A percentile compares a stretch with the other conserved stretches of the same genome.
These are phyloP conservation scores for Cephalopholis sonnerati DNA, from an alignment of 2,113 vertebrate species.

Conservation along the genomic window DNA sequence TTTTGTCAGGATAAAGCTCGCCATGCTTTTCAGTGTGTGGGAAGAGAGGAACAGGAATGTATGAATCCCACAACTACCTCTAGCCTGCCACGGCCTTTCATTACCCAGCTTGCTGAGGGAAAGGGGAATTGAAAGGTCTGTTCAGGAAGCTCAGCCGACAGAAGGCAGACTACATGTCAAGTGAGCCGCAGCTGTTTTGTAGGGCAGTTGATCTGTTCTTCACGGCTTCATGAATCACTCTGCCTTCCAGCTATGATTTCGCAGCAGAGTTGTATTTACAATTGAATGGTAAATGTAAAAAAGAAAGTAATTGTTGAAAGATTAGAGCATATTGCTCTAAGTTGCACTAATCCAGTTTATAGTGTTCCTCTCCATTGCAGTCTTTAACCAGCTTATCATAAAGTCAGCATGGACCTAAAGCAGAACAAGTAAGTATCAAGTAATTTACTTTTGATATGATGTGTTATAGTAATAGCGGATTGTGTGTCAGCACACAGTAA, in stretches of 20 bases:
- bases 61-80: conserved; percentile 54
- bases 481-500: background rate
- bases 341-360: conserved; percentile 39
- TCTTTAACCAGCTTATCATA: conserved; percentile 32
- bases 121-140: conserved; percentile 73
- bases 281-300: conserved; percentile 25
- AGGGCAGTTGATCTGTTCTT: conserved; percentile 57
- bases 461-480: background rate
- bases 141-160: conserved; percentile 70
- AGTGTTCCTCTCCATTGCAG: conserved; percentile 24
- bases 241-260: conserved; percentile 51
- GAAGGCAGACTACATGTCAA: conserved; percentile 68
- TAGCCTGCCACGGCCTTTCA: conserved; percentile 60
- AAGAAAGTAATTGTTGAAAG: conserved; percentile 30
- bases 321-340: conserved; percentile 13
- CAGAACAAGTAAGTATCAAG: conserved; percentile 6
- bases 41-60: conserved; percentile 61
- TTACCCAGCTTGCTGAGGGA: conserved; percentile 61
- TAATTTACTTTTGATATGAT: conserved; percentile 9
- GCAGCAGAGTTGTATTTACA: conserved; percentile 27
- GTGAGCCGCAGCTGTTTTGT: conserved; percentile 68
- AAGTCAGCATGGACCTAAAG: conserved; percentile 8
- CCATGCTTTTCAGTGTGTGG: conserved; percentile 56
- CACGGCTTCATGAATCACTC: conserved; percentile 50
- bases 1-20: conserved; percentile 19